Evolutionary conservation across 2,113 vertebrate species (phyloP), one percentile per base, ranked within the genome.

Genomic region (Chlorocebus sabaeus): DNA sequence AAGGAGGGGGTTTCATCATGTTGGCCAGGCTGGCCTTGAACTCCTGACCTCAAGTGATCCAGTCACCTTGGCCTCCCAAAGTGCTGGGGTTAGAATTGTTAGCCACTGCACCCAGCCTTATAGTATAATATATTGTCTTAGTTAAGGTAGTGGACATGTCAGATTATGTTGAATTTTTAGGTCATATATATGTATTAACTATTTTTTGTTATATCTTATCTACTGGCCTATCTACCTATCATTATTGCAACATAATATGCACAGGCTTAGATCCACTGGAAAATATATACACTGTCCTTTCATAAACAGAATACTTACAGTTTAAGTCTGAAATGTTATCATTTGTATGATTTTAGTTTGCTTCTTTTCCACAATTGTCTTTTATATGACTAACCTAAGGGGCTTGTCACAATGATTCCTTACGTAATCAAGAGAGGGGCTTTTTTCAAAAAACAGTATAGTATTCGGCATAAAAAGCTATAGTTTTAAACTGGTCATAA

Each of bases 281-380:
- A 88, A 45, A 27, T 76, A 84, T 50, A 78, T 2, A 23, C 23
- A 88, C 11, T 94, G 3, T 67, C 27, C 8, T 59, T 73, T 96
- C 59, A 32, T 12, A 50, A 84, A 86, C 5, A 48, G 20, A 89
- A 35, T 61, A 95, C 45, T 76, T 90, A 43, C 8, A 17, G 43
- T 95, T 18, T 92, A 84, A 59, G 27, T 86, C 45, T 89, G 25
- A 95, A 95, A 68, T 9, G 13, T 85, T 81, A 95, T 85, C 45
- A 67, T 83, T 89, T 72, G 10, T 85, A 76, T 55, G 93, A 52
- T 78, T 95, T 98, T 25, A 45, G 38, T 90, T 90, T 90, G 27
- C 11, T 84, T 90, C 68, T 93, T 88, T 59, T 27, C 59, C 35
- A 32, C 43, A 13, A 84, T 93, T 84, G 38, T 5, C 27, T 97